Conservation (phyloP, 2,888 invertebrate species). For the Phortica okadai region DNA sequence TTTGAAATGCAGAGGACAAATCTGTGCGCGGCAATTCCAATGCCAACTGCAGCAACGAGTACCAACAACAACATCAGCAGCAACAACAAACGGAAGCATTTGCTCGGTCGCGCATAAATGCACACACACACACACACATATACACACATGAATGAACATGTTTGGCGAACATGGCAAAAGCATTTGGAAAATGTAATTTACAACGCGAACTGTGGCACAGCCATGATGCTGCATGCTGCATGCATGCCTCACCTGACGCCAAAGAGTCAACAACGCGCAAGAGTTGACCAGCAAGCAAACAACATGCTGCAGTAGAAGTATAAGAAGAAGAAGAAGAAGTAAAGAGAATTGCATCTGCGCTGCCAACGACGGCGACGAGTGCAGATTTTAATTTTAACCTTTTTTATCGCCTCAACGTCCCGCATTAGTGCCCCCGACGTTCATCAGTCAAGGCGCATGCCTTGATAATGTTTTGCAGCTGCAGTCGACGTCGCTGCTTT, state of each 20-base stretch:
- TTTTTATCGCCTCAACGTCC: conserved; percentile 4
- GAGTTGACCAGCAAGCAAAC: conserved; percentile 4
- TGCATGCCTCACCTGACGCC: conserved; percentile 41
- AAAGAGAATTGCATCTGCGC: neutral
- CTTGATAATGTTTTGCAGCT: neutral
- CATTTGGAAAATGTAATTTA: conserved; percentile 74
- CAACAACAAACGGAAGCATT: conserved; percentile 62
- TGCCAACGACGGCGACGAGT: neutral
- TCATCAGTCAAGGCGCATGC: neutral
- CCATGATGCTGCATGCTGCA: conserved; percentile 44
- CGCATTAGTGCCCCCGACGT: neutral
- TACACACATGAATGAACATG: conserved; percentile 54
- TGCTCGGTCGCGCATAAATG: neutral
- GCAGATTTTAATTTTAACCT: conserved; percentile 21
- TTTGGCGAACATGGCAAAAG: conserved; percentile 69
- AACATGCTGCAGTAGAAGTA: neutral
- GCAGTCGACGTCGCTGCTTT: neutral
- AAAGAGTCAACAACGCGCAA: conserved; percentile 43
- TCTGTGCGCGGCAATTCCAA: conserved; percentile 40
- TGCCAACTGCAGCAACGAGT: conserved; percentile 20
- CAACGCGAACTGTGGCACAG: conserved; percentile 60
- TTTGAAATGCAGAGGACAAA: conserved; percentile 55
- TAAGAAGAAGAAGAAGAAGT: neutral
- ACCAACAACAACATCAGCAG: conserved; percentile 56
- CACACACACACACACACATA: neutral